A percentile compares a stretch with the other conserved stretches of the same genome.
phyloP scores from a whole-genome alignment of 2,888 invertebrate species.

The Eupithecia pulchellata region DNA sequence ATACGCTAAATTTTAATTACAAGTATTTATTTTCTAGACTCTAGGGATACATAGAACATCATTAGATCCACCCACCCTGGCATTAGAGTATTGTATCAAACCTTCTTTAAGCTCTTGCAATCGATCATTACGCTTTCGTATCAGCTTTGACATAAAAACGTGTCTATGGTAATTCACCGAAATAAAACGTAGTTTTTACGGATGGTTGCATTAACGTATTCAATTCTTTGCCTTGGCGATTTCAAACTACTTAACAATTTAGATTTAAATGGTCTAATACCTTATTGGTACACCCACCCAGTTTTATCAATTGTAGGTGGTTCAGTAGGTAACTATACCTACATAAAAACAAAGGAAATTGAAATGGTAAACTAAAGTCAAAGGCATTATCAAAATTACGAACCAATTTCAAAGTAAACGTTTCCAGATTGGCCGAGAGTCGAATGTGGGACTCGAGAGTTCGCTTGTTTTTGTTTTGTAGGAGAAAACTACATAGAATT shows the following conservation, averaged over 20 bases:
- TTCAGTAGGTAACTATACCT: neutral
- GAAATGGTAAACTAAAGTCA: neutral
- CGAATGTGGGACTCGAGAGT: too few relatives aligned
- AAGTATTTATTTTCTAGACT: too few relatives aligned
- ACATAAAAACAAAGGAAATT: conserved; percentile 1
- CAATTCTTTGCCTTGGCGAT: conserved; percentile 28
- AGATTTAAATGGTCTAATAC: conserved; percentile 15
- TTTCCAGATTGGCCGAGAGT: neutral
- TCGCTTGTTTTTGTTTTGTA: too few relatives aligned
- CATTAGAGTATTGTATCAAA: too few relatives aligned
- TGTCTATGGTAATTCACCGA: conserved; percentile 30
- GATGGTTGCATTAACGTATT: conserved; percentile 23
- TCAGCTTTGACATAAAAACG: neutral
- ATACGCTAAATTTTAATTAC: too few relatives aligned
- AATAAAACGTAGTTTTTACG: conserved; percentile 28
- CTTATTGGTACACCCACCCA: neutral
- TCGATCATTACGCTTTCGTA: neutral
- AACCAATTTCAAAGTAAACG: neutral
- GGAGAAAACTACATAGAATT: neutral
- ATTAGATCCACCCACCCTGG: too few relatives aligned
- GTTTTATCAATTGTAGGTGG: neutral
- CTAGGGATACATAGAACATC: too few relatives aligned
- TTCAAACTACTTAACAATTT: conserved; percentile 23
- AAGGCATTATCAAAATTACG: neutral
- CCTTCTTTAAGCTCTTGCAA: neutral